Evolutionary conservation across 64 coral and sea anemone genomes (phyloP).

Genomic region (Trachythela sp.): DNA sequence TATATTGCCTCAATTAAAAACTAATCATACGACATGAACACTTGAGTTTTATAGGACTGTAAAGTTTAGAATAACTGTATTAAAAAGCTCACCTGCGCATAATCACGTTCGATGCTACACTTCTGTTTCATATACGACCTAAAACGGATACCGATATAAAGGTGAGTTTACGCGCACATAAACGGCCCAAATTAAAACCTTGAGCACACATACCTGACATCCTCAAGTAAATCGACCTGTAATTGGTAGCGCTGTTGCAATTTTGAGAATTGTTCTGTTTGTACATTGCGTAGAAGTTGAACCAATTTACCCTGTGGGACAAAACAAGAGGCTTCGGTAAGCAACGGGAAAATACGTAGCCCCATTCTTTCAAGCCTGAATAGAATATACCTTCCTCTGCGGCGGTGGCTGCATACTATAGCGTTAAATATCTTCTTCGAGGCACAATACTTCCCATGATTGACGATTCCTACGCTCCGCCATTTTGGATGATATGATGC

Average conservation of each 20-base stretch:
- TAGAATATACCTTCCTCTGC: slow-evolving; percentile 26
- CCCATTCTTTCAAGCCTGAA: background rate
- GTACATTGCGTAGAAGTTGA: background rate
- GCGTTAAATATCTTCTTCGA: background rate
- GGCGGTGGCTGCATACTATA: slow-evolving; percentile 17
- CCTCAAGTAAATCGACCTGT: background rate
- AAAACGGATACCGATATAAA: background rate
- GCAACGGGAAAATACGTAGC: background rate
- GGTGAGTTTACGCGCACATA: background rate
- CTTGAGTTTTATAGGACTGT: background rate
- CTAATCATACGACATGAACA: background rate
- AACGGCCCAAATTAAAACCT: background rate
- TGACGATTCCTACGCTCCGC: background rate
- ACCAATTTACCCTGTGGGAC: slow-evolving; percentile 15
- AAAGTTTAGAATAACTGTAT: background rate
- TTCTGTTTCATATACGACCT: slow-evolving; percentile 20
- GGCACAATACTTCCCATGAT: background rate
- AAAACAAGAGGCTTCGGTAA: background rate
- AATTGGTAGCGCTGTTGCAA: slow-evolving; percentile 12
- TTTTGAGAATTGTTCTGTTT: slow-evolving; percentile 22
- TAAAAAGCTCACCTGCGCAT: slow-evolving; percentile 13
- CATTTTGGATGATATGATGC: background rate
- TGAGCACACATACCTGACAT: background rate
- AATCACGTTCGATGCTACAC: slow-evolving; percentile 20
- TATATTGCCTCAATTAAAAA: background rate